Conservation (phyloP, 1,140 invertebrate species). For the Mactra quadrangularis region DNA sequence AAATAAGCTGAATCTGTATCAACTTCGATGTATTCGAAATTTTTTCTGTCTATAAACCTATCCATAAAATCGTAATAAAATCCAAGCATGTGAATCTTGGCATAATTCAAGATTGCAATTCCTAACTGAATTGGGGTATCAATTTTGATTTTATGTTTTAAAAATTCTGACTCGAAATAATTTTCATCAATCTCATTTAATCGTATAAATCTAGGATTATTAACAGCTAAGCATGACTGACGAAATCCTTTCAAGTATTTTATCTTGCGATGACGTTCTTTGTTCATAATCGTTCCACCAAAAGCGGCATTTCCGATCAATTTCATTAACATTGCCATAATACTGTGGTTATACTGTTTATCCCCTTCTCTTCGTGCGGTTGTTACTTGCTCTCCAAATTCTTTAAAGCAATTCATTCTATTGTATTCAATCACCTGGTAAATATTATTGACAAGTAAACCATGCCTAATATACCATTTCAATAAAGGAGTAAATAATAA, state of each 20-base stretch:
- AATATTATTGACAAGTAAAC: too few relatives aligned
- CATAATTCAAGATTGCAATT: not conserved
- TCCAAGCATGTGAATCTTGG: constrained; percentile 15
- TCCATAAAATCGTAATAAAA: too few relatives aligned
- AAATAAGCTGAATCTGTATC: constrained; percentile 23
- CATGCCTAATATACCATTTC: too few relatives aligned
- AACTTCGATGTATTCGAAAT: constrained; percentile 14
- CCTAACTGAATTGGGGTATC: constrained; percentile 62
- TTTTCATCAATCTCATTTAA: not conserved
- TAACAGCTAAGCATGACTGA: constrained; percentile 10
- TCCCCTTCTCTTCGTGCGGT: constrained; percentile 60
- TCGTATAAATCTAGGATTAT: constrained; percentile 28
- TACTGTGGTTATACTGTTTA: not conserved
- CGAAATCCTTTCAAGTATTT: constrained; percentile 33
- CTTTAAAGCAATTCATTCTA: too few relatives aligned
- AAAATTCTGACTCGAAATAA: constrained; percentile 19
- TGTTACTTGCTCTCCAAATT: constrained; percentile 38
- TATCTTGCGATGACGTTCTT: constrained; percentile 35
- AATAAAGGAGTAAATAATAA: constrained; percentile 51
- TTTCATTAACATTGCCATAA: constrained; percentile 61
- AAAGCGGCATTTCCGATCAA: constrained; percentile 52
- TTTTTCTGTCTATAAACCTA: not conserved
- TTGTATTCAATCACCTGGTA: too few relatives aligned
- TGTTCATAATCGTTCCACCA: constrained; percentile 43
- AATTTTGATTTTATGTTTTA: constrained; percentile 22